Evolutionary conservation across 1,140 invertebrate species (phyloP), one percentile per base, ranked within the genome.

Genomic region (Helicoverpa zea): DNA sequence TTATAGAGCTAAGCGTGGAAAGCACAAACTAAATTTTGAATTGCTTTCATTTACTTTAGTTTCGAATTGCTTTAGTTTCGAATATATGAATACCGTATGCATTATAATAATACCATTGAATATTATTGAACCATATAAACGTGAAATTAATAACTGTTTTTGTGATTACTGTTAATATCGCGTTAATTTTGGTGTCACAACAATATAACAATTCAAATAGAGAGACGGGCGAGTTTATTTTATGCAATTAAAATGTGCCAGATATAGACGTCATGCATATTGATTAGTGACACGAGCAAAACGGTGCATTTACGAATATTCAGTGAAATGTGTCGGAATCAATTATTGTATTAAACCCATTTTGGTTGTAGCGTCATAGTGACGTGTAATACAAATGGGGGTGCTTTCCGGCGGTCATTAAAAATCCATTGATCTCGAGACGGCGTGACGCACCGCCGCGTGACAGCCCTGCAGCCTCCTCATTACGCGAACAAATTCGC

Each of bases 401-500:
- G 54, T 13, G 10, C 12, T 59, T n/a, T n/a, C 29, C 18, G 23
- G 18, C 12, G 61, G 16, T 52, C 23, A 82, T 79, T 79, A 82
- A 82, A 82, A 74, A 72, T 56, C 64, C 58, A 79, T 79, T 56
- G 16, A 56, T 72, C 64, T 81, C 54, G 14, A 76, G 63, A 61
- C 11, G 72, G 18, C 49, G 77, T 11, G 56, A 7, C 16, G 56
- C 16, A 2, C 12, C 3, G 29, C 66, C 54, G 43, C 70, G 58
- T 63, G 78, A 80, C 81, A 83, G 52, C 52, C 59, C 76, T 76
- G 58, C 23, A 73, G 63, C 61, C 35, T 80, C 61, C 74, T 77
- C 81, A 80, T 80, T 80, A 80, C 49, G 49, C 14, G 30, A 51
- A 83, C 81, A 72, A 83, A 83, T 83, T 83, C 64, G 64, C 30